Conservation (phyloP, 2,888 invertebrate genomes). For the Athripsodes cinereus region DNA sequence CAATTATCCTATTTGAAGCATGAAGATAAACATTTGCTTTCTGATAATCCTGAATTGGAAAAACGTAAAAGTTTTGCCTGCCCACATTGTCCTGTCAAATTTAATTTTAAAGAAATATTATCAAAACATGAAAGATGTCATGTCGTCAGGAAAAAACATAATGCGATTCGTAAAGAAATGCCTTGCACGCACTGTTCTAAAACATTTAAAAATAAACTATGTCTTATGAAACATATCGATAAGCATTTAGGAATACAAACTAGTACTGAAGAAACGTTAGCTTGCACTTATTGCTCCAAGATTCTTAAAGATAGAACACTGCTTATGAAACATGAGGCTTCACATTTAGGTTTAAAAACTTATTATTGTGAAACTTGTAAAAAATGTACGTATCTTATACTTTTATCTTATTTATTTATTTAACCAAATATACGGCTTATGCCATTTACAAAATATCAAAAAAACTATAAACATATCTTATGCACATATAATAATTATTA, state of each 20-base stretch:
- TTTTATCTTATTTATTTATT: not conserved
- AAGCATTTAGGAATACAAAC: not conserved
- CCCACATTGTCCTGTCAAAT: not conserved
- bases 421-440: too few relatives aligned
- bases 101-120: not conserved
- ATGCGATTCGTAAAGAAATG: not conserved
- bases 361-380: slow-evolving; percentile 26
- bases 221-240: not conserved
- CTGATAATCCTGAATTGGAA: not conserved
- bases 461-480: too few relatives aligned
- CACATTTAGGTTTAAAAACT: slow-evolving; percentile 24
- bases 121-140: not conserved
- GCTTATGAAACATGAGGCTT: slow-evolving; percentile 21
- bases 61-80: not conserved
- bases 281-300: slow-evolving; percentile 20
- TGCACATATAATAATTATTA: too few relatives aligned
- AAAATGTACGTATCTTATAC: slow-evolving; percentile 23
- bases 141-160: not conserved
- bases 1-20: not conserved
- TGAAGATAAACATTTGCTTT: not conserved
- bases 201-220: not conserved
- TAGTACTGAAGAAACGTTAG: not conserved
- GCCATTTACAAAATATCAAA: too few relatives aligned
- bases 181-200: not conserved
- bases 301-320: slow-evolving; percentile 16